Percentiles rank a stretch among this genome's conserved stretches.
Conservation (phyloP, 2,797 vertebrate genomes). For the Gobionotothen gibberifrons region DNA sequence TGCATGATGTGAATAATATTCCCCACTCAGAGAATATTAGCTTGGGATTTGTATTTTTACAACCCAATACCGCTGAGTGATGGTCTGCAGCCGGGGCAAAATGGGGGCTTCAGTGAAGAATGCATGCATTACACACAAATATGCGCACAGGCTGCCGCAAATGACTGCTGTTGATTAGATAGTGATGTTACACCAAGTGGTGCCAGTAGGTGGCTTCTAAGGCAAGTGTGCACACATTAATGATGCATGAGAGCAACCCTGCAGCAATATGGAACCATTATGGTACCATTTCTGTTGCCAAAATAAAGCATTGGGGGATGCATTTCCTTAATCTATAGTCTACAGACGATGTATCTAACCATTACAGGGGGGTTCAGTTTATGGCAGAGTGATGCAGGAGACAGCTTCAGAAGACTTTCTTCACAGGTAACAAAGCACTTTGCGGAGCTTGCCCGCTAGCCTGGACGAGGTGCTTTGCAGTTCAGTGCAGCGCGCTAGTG, state of each 20-base stretch:
- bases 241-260: constrained; percentile 17
- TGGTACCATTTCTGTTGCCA: constrained; percentile 7
- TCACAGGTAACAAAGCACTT: constrained; percentile 33
- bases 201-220: constrained; percentile 58
- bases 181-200: constrained; percentile 44
- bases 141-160: constrained; percentile 18
- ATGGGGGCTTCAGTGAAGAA: constrained; percentile 13
- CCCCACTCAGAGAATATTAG: constrained; percentile 55
- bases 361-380: constrained; percentile 16
- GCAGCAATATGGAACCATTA: constrained; percentile 21
- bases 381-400: constrained; percentile 3
- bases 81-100: constrained; percentile 34
- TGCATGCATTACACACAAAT: constrained; percentile 3
- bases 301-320: constrained; percentile 10
- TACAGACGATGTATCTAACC: background rate
- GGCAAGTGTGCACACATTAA: constrained; percentile 16
- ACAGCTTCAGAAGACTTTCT: background rate
- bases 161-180: constrained; percentile 52
- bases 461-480: constrained; percentile 61
- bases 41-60: constrained; percentile 57
- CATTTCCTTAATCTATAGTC: constrained; percentile 2
- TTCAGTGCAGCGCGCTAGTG: constrained; percentile 68
- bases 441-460: constrained; percentile 37
- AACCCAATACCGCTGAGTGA: constrained; percentile 11
- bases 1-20: constrained; percentile 40